These are phyloP conservation scores for Larimichthys crocea DNA, from an alignment of 2,113 vertebrate species.

Conservation along the genomic window DNA sequence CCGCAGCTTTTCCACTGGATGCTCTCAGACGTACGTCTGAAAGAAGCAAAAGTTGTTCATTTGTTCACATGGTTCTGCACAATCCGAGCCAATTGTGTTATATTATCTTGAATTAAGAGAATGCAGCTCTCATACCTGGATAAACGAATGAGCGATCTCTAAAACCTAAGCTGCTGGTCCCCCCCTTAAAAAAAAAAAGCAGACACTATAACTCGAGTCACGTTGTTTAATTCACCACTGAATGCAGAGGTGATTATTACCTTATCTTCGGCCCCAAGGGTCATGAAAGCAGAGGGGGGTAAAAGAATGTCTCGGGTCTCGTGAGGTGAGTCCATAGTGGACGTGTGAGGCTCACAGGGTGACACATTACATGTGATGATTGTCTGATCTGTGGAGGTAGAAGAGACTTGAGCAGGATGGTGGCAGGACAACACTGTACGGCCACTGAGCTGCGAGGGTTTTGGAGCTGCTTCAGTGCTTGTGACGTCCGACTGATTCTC, in stretches of 20 bases:
- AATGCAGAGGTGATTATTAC: conserved; percentile 49
- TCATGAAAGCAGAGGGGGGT: conserved; percentile 83
- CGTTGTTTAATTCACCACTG: not conserved
- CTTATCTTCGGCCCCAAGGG: not conserved
- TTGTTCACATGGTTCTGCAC: not conserved
- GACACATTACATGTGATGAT: not conserved
- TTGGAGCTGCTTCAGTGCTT: conserved; percentile 1
- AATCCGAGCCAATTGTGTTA: not conserved
- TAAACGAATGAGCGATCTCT: conserved; percentile 16
- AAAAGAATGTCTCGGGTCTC: conserved; percentile 71
- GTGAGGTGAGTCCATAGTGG: conserved; percentile 5
- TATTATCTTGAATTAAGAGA: not conserved
- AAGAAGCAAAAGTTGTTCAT: conserved; percentile 16
- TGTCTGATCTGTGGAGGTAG: conserved; percentile 18
- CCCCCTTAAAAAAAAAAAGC: conserved; percentile 19
- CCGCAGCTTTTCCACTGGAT: conserved; percentile 24
- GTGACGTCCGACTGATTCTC: not conserved
- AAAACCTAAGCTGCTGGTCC: conserved; percentile 5
- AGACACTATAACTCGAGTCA: not conserved
- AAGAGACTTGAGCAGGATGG: conserved; percentile 1
- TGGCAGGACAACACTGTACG: not conserved
- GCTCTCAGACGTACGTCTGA: conserved; percentile 36
- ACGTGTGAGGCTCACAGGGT: not conserved
- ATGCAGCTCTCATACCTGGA: conserved; percentile 38
- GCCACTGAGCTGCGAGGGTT: conserved; percentile 1